Evolutionary conservation across 2,797 vertebrate genomes (phyloP).

Genomic region (Anableps anableps): DNA sequence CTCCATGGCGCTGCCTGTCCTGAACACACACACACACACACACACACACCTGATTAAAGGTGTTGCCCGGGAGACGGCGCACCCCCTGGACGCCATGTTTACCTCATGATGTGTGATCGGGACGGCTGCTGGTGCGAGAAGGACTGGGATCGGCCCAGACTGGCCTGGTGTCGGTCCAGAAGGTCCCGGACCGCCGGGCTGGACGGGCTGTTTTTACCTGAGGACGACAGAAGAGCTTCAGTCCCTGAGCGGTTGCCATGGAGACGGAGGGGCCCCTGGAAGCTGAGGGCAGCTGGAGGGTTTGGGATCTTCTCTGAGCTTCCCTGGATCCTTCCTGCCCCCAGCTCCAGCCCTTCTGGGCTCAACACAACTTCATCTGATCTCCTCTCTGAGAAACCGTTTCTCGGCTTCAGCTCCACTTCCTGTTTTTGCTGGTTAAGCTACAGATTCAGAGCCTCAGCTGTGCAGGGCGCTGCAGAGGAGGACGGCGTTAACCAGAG

Average conservation of each 20-base stretch:
- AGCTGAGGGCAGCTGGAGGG: too few species aligned
- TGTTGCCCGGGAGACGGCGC: neutral
- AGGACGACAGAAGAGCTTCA: neutral
- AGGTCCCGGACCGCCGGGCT: slow-evolving; percentile 91
- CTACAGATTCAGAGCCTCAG: too few species aligned
- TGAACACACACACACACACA: slow-evolving; percentile 53
- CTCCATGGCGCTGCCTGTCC: slow-evolving; percentile 95
- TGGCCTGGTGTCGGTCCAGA: slow-evolving; percentile 84
- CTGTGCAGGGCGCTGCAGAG: too few species aligned
- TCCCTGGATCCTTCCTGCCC: too few species aligned
- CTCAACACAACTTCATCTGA: neutral
- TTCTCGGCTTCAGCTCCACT: too few species aligned
- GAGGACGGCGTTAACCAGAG: too few species aligned
- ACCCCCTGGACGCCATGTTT: neutral
- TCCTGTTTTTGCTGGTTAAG: too few species aligned
- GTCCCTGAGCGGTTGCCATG: too few species aligned
- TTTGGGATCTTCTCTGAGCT: too few species aligned
- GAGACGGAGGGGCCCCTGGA: too few species aligned
- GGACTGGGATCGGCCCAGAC: slow-evolving; percentile 91
- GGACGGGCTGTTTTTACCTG: slow-evolving; percentile 89
- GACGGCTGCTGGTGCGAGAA: slow-evolving; percentile 95
- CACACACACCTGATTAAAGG: slow-evolving; percentile 3
- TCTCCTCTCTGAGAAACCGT: neutral
- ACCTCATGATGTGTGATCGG: slow-evolving; percentile 93
- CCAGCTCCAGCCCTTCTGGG: too few species aligned